These are phyloP conservation scores for Enteromius treurensis DNA, from an alignment of 2,797 vertebrate species.

Conservation along the genomic window DNA sequence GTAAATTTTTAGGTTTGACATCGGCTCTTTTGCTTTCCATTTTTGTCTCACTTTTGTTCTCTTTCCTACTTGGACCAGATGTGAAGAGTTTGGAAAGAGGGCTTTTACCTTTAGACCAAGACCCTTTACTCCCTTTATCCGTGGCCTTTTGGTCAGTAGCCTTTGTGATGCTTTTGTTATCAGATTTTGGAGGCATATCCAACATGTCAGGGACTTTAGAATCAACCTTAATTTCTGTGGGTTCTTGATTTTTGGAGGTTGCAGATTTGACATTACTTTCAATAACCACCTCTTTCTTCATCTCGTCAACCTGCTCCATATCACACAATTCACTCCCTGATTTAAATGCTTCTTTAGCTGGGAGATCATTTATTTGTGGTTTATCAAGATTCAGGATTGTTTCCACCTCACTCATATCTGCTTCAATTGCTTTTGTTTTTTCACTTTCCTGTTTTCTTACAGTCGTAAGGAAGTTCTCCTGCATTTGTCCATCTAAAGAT, in stretches of 20 bases:
- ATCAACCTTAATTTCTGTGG: background rate
- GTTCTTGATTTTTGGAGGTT: background rate
- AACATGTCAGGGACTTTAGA: slow-evolving; percentile 14
- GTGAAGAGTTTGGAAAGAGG: slow-evolving; percentile 77
- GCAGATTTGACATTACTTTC: background rate
- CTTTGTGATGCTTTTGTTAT: slow-evolving; percentile 59
- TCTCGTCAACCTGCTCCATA: background rate
- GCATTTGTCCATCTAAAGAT: background rate
- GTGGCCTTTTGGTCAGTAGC: slow-evolving; percentile 55
- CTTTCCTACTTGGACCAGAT: slow-evolving; percentile 67
- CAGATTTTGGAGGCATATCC: slow-evolving; percentile 38
- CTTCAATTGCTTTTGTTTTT: background rate
- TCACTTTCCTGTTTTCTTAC: background rate
- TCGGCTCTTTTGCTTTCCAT: slow-evolving; percentile 70
- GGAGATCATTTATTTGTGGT: slow-evolving; percentile 40
- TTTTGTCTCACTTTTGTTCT: slow-evolving; percentile 62
- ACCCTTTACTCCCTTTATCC: slow-evolving; percentile 71
- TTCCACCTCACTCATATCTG: slow-evolving; percentile 30
- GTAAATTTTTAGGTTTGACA: slow-evolving; percentile 67
- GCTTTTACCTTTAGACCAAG: slow-evolving; percentile 77
- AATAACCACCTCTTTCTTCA: background rate
- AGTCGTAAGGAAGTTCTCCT: background rate
- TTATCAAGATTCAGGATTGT: slow-evolving; percentile 22
- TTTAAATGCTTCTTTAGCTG: slow-evolving; percentile 41
- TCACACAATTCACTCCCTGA: background rate